A percentile compares a stretch with the other conserved stretches of the same genome.
Conservation (phyloP, 2,888 invertebrate species). For the Pyrrhosoma nymphula region DNA sequence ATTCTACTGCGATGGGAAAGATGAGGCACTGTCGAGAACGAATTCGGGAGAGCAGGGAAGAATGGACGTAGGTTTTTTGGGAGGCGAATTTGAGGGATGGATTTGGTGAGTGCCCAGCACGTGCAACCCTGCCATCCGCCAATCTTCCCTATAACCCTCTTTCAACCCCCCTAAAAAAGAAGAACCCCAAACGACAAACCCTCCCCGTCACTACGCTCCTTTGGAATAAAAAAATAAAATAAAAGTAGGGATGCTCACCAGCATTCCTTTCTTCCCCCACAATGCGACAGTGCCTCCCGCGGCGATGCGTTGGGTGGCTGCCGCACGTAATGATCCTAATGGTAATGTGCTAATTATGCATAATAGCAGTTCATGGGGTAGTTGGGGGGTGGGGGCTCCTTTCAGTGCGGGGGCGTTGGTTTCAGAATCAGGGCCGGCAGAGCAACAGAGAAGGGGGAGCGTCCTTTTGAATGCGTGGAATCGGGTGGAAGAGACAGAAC, state of each 20-base stretch:
- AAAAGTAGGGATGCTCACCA: neutral
- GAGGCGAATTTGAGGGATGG: neutral
- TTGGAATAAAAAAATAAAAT: neutral
- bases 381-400: slow-evolving; percentile 3
- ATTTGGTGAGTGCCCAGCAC: neutral
- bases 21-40: no score
- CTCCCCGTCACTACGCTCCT: neutral
- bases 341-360: slow-evolving; percentile 65
- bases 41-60: neutral
- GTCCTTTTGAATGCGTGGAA: slow-evolving; percentile 59
- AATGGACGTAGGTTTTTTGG: neutral
- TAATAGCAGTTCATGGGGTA: slow-evolving; percentile 31
- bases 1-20: neutral
- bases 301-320: neutral
- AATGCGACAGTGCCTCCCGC: slow-evolving; percentile 34
- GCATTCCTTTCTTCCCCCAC: neutral
- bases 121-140: neutral
- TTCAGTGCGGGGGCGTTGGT: slow-evolving; percentile 19
- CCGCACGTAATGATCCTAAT: slow-evolving; percentile 59
- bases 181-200: neutral
- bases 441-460: neutral
- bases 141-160: neutral
- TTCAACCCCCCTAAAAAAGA: neutral
- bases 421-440: neutral
- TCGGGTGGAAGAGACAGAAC: slow-evolving; percentile 51